Evolutionary conservation across 2,113 vertebrate genomes (phyloP).

Genomic region (Cranoglanis bouderius): DNA sequence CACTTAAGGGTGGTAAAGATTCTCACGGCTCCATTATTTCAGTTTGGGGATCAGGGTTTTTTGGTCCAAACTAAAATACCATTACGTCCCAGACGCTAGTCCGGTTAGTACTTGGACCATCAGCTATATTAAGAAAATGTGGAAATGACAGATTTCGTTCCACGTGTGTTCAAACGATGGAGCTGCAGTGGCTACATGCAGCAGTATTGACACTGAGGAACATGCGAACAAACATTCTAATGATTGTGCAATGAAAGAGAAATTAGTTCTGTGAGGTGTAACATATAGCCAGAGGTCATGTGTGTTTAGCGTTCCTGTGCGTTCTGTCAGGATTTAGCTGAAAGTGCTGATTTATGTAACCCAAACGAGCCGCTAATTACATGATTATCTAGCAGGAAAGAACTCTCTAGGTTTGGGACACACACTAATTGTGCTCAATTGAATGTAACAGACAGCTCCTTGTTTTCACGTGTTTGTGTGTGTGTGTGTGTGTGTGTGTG

Average conservation of each 20-base stretch:
- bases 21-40: background rate
- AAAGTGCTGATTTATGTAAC: background rate
- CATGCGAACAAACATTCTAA: background rate
- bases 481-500: background rate
- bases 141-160: background rate
- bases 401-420: background rate
- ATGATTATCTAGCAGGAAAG: background rate
- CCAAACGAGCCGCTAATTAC: background rate
- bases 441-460: background rate
- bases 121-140: background rate
- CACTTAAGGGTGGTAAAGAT: slow-evolving; percentile 11
- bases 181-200: background rate
- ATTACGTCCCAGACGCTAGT: background rate
- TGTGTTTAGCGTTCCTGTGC: background rate
- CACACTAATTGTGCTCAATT: background rate
- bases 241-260: background rate
- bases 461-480: background rate
- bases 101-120: background rate
- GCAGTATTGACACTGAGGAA: background rate
- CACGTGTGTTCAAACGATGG: background rate
- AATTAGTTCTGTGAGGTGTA: background rate
- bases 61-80: background rate
- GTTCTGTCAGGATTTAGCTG: background rate
- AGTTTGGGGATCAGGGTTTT: background rate
- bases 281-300: slow-evolving; percentile 5